A percentile compares a stretch with the other conserved stretches of the same genome.
Conservation (phyloP, 2,113 vertebrate genomes). For the Bujurquina vittata region DNA sequence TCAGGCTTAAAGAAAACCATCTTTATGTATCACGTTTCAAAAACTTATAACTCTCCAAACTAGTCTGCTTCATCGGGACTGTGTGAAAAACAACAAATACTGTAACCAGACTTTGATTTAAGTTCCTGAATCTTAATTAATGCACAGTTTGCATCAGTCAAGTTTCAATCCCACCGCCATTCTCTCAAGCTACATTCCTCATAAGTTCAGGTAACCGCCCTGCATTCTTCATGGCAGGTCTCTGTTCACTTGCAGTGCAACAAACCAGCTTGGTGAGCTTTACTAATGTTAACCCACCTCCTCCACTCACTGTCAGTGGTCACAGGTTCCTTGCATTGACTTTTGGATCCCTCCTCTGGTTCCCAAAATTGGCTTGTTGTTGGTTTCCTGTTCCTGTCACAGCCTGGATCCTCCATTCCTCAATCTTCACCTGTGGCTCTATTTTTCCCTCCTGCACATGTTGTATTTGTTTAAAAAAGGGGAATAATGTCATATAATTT, state of each 20-base stretch:
- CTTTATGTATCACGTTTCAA: background rate
- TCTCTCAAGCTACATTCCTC: background rate
- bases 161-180: background rate
- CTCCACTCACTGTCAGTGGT: conserved; percentile 9
- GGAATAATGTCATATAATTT: background rate
- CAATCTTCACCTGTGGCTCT: background rate
- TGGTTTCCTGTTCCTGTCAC: conserved; percentile 10
- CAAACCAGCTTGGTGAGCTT: conserved; percentile 9
- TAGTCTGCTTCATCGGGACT: background rate
- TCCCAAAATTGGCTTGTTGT: background rate
- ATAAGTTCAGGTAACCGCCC: background rate
- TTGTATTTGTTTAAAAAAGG: background rate
- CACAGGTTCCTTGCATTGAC: conserved; percentile 8
- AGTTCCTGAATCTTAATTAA: too few relatives aligned
- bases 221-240: conserved; percentile 2
- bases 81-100: too few relatives aligned
- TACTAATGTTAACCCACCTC: conserved; percentile 37
- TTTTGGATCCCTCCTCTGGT: background rate
- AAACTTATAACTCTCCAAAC: background rate
- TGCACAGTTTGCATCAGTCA: accelerated
- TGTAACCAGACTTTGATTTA: too few relatives aligned
- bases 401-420: conserved; percentile 33
- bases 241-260: background rate
- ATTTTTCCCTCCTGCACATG: background rate
- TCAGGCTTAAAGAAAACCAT: background rate